These are phyloP conservation scores for Rhagium mordax DNA, from an alignment of 2,888 invertebrate genomes.

Conservation along the genomic window DNA sequence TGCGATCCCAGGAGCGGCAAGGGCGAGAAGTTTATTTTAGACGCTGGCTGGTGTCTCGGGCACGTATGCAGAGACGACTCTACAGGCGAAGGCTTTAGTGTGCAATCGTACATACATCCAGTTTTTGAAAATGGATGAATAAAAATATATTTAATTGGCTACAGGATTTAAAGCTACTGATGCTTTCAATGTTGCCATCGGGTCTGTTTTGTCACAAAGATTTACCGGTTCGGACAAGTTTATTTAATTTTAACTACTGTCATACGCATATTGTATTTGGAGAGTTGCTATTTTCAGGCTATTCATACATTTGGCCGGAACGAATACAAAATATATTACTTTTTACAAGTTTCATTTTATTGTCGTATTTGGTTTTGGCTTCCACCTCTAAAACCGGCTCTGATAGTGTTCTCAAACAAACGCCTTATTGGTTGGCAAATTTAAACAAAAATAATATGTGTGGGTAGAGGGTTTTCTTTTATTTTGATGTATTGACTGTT, in stretches of 20 bases:
- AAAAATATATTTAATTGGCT: too few relatives aligned
- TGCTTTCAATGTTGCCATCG: too few relatives aligned
- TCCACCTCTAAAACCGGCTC: background rate
- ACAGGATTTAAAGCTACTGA: too few relatives aligned
- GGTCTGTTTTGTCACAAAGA: too few relatives aligned
- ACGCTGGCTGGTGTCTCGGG: background rate
- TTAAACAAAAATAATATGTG: constrained; percentile 9
- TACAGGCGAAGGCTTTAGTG: background rate
- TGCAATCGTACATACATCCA: too few relatives aligned
- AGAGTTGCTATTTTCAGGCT: too few relatives aligned
- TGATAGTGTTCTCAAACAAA: constrained; percentile 3
- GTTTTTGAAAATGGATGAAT: too few relatives aligned
- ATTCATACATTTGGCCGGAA: too few relatives aligned
- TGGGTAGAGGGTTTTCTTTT: background rate
- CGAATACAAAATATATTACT: too few relatives aligned
- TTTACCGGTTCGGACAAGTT: too few relatives aligned
- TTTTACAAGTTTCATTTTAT: background rate
- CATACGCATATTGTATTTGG: too few relatives aligned
- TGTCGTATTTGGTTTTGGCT: background rate
- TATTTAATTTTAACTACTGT: too few relatives aligned
- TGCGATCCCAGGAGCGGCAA: constrained; percentile 32
- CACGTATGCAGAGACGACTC: background rate
- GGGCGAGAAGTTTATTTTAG: constrained; percentile 32
- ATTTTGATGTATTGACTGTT: constrained; percentile 21
- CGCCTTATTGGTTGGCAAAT: constrained; percentile 16